Base-by-base conservation (phyloP, 30 jellyfish, hydroid and myxozoan genomes). In the Aurelia sp. region DNA sequence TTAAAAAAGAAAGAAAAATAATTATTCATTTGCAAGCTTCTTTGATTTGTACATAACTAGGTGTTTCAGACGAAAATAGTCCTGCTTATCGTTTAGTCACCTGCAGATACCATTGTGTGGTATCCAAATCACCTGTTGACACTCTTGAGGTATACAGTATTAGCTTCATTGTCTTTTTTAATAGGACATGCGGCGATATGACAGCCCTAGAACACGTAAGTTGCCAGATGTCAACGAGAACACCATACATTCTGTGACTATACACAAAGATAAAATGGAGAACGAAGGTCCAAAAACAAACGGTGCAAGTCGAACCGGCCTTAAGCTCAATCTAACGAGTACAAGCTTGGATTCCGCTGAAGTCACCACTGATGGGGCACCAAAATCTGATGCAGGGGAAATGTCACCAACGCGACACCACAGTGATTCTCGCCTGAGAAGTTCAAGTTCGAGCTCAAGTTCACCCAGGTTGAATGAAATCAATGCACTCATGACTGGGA, bases 101-200 rank as follows among this genome's bases (percentile, higher is more conserved):
- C 63, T 4, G 16, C 33, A 19, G n/a, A 18, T 11, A 69, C 16
- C 35, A 10, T 13, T 69, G 33, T 5, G 80, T 30, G 33, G 65
- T 18, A 69, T 5, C 21, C 30, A 4, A 69, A 69, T 30, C 19
- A 24, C 80, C 22, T 30, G 50, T 38, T 38, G 50, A 38, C 50
- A 38, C 50, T 38, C 9, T 38, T 38, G 50, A 38, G 50, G 50
- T 1, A 38, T 38, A 38, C 80, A 30, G 35, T 73, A 19, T 73
- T 22, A n/a, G 6, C 72, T 38, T 48, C 72, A 52, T 73, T 44
- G 35, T 44, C 67, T 81, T 33, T 33, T 18, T 20, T 38, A 8
- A 21, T 21, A 82, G 91, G 91, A 82, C 64, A 82, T 82, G 91
- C 71, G 61, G 77, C 81, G 85, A 33, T 82, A 68, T 41, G 91